Conservation (phyloP, 2,888 invertebrate genomes). For the Dasysyrphus albostriatus region DNA sequence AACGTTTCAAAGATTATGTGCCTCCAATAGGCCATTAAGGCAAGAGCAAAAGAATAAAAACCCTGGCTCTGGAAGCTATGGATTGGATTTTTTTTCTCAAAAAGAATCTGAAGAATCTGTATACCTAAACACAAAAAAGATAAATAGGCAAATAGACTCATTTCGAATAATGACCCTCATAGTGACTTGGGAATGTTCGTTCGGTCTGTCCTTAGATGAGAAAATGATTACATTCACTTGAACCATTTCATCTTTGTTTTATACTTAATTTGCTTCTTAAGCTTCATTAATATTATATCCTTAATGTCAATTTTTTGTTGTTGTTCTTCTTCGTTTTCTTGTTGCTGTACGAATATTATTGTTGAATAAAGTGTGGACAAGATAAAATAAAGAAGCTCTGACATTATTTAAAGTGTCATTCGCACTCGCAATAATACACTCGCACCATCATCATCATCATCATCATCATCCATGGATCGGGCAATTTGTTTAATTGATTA, state of each 20-base stretch:
- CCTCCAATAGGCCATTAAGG: slow-evolving; percentile 66
- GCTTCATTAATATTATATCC: slow-evolving; percentile 25
- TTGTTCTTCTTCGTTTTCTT: no score
- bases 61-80: neutral
- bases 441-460: neutral
- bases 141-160: slow-evolving; percentile 65
- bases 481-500: slow-evolving; percentile 69
- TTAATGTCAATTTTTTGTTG: slow-evolving; percentile 1
- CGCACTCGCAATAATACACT: neutral
- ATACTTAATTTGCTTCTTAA: slow-evolving; percentile 20
- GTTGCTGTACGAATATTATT: neutral
- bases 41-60: neutral
- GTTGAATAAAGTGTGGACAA: slow-evolving; percentile 2
- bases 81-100: neutral
- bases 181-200: slow-evolving; percentile 47
- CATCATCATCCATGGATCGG: neutral
- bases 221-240: slow-evolving; percentile 50
- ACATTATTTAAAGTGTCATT: slow-evolving; percentile 21
- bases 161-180: slow-evolving; percentile 63
- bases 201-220: slow-evolving; percentile 19
- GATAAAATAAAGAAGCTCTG: slow-evolving; percentile 1
- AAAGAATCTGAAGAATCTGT: slow-evolving; percentile 30
- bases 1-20: slow-evolving; percentile 68
- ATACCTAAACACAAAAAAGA: slow-evolving; percentile 8
- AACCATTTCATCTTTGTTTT: slow-evolving; percentile 25